Percentiles rank a stretch among this genome's conserved stretches.
phyloP scores from a whole-genome alignment of 2,113 vertebrate species.

The Condylura cristata region DNA sequence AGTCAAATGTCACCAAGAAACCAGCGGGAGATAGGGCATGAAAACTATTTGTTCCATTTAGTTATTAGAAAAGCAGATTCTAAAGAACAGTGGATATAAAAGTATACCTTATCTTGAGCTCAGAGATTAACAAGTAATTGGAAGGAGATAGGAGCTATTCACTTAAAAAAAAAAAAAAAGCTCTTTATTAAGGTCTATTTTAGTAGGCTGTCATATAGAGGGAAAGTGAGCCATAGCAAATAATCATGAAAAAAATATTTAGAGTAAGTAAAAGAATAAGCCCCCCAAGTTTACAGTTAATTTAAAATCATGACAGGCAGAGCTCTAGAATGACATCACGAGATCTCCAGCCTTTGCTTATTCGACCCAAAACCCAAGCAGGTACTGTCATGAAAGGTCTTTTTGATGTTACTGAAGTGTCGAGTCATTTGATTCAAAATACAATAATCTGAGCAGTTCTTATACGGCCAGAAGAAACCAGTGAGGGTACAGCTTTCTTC shows the following conservation, averaged over 20 bases:
- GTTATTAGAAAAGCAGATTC: neutral
- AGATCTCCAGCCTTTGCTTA: accelerated
- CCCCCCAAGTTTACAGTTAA: neutral
- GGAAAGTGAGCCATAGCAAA: neutral
- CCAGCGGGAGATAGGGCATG: neutral
- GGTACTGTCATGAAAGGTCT: neutral
- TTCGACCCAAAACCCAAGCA: neutral
- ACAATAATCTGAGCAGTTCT: neutral
- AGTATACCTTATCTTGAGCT: neutral
- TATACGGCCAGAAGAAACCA: neutral
- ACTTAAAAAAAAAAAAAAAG: neutral
- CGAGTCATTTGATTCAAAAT: neutral
- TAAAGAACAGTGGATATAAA: neutral
- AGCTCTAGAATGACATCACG: neutral
- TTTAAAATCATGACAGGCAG: neutral
- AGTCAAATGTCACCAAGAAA: neutral
- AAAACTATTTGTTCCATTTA: neutral
- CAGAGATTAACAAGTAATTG: neutral
- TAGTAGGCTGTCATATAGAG: neutral
- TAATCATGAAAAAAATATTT: neutral
- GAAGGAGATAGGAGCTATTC: neutral
- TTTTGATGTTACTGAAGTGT: neutral
- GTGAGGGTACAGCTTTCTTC: neutral
- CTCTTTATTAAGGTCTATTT: neutral
- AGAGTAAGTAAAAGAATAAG: neutral